A percentile compares a stretch with the other conserved stretches of the same genome.
Conservation (phyloP, 2,888 invertebrate genomes). For the Harpalus rufipes region DNA sequence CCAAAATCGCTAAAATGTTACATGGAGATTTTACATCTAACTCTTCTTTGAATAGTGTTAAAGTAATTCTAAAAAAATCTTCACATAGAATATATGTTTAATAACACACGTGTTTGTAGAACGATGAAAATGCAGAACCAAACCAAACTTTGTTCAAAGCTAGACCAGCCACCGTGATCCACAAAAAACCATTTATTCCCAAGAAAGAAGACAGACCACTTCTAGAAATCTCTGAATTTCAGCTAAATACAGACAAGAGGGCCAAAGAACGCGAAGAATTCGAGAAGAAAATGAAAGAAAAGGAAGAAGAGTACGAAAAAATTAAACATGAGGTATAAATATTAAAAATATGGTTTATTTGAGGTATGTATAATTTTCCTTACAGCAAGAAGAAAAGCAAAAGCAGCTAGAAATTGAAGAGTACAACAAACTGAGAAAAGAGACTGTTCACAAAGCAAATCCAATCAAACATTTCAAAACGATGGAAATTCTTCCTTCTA, state of each 20-base stretch:
- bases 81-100: no score
- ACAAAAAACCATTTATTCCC: slow-evolving; percentile 84
- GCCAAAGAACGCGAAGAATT: slow-evolving; percentile 82
- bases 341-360: slow-evolving; percentile 10
- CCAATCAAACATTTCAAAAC: slow-evolving; percentile 80
- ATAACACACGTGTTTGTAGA: slow-evolving; percentile 72
- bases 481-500: slow-evolving; percentile 79
- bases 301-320: slow-evolving; percentile 78
- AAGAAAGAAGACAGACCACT: slow-evolving; percentile 77
- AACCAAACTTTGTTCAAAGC: slow-evolving; percentile 80
- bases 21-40: slow-evolving; percentile 9
- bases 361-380: slow-evolving; percentile 36
- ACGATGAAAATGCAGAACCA: slow-evolving; percentile 73
- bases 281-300: slow-evolving; percentile 80
- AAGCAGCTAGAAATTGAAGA: slow-evolving; percentile 78
- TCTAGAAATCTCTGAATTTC: slow-evolving; percentile 79
- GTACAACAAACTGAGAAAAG: slow-evolving; percentile 79
- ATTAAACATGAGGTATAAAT: slow-evolving; percentile 72
- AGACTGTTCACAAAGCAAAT: slow-evolving; percentile 82
- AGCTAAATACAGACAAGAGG: slow-evolving; percentile 83
- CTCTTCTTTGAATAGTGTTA: slow-evolving; percentile 25
- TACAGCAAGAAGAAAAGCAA: slow-evolving; percentile 75
- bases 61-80: neutral
- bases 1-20: slow-evolving; percentile 49
- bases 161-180: slow-evolving; percentile 80